Evolutionary conservation across 1,140 invertebrate species (phyloP).

Genomic region (Heliconius nattereri): DNA sequence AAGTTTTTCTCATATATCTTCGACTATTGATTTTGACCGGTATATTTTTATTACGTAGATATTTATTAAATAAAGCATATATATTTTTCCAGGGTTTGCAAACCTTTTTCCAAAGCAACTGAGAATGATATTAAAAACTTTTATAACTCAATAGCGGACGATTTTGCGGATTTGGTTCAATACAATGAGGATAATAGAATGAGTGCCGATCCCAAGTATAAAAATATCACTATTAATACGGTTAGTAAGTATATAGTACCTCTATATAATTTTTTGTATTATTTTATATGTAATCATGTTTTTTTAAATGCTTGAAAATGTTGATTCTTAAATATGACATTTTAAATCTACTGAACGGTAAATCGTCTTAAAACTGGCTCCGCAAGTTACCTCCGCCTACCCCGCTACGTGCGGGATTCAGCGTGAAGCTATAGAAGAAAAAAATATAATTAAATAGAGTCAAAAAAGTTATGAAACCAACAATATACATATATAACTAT

Average conservation of each 20-base stretch:
- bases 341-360: no score
- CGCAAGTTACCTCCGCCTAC: no score
- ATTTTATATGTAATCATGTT: neutral
- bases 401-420: no score
- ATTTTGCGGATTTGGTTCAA: slow-evolving; percentile 94
- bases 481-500: no score
- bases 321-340: no score
- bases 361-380: no score
- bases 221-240: slow-evolving; percentile 90
- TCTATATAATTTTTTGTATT: neutral
- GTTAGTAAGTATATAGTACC: slow-evolving; percentile 58
- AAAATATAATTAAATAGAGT: no score
- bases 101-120: slow-evolving; percentile 85
- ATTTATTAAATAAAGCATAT: neutral
- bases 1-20: no score
- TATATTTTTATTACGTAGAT: no score
- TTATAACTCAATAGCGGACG: slow-evolving; percentile 89
- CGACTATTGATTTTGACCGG: no score
- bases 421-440: no score
- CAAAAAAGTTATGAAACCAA: no score
- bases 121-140: slow-evolving; percentile 90
- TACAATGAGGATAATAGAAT: slow-evolving; percentile 96
- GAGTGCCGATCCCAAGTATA: slow-evolving; percentile 82
- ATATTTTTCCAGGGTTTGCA: slow-evolving; percentile 80
- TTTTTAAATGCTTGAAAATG: neutral